A percentile compares a stretch with the other conserved stretches of the same genome.
phyloP scores from a whole-genome alignment of 2,113 vertebrate species.

The Blennius ocellaris region DNA sequence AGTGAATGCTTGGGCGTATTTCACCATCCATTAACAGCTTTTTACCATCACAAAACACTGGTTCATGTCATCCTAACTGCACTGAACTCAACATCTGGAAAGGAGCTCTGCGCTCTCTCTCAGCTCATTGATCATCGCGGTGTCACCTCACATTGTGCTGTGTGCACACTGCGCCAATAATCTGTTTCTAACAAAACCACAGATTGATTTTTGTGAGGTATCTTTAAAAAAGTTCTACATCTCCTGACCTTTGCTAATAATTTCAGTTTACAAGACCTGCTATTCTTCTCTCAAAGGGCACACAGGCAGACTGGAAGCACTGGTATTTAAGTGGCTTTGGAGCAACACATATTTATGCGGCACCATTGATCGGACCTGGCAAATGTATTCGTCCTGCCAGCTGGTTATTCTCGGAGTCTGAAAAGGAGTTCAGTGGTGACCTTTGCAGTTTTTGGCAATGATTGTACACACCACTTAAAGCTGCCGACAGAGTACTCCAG shows the following conservation, averaged over 20 bases:
- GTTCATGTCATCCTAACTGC: background rate
- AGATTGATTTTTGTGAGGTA: constrained; percentile 73
- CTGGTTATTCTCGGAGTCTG: constrained; percentile 48
- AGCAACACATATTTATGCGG: constrained; percentile 82
- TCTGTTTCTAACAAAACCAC: constrained; percentile 28
- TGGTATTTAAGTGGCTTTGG: constrained; percentile 90
- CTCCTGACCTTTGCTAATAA: constrained; percentile 97
- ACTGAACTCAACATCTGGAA: background rate
- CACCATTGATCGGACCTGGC: constrained; percentile 84
- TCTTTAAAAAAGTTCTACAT: constrained; percentile 84
- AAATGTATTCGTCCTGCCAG: constrained; percentile 76
- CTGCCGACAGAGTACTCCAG: background rate
- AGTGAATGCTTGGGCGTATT: background rate
- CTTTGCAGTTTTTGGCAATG: constrained; percentile 46
- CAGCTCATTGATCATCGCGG: background rate
- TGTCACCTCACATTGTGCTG: constrained; percentile 4
- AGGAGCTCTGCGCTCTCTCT: constrained; percentile 5
- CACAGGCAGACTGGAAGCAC: constrained; percentile 82
- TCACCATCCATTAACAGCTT: background rate
- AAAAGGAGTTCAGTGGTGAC: constrained; percentile 50
- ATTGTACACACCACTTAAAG: constrained; percentile 18
- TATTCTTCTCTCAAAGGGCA: constrained; percentile 89
- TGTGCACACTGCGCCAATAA: constrained; percentile 19
- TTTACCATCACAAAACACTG: background rate
- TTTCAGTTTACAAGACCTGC: constrained; percentile 86